Conservation (phyloP, 2,888 invertebrate species). For the Artemia sinica region DNA sequence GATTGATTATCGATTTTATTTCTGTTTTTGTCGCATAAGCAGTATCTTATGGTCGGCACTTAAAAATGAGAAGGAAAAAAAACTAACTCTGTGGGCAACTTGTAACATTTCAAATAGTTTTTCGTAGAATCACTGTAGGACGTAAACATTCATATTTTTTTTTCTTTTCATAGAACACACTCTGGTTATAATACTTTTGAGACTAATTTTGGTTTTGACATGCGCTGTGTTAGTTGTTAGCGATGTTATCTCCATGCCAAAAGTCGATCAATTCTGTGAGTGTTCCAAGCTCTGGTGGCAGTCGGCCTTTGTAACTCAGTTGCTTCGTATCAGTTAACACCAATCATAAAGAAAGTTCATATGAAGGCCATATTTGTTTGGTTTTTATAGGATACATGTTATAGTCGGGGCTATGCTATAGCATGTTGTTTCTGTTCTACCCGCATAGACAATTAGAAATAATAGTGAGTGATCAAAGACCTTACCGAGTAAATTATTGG, state of each 20-base stretch:
- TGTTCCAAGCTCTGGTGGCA: constrained; percentile 11
- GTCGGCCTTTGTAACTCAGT: constrained; percentile 8
- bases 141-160: too few species aligned
- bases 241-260: constrained; percentile 5
- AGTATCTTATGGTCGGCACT: too few species aligned
- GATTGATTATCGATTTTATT: too few species aligned
- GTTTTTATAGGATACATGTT: neutral
- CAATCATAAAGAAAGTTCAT: constrained; percentile 3
- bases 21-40: too few species aligned
- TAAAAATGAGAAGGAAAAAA: too few species aligned
- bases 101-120: too few species aligned
- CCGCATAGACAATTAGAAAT: constrained; percentile 13
- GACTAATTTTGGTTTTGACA: too few species aligned
- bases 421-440: constrained; percentile 12
- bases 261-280: constrained; percentile 5
- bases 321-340: neutral
- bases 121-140: too few species aligned
- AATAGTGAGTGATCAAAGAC: constrained; percentile 5
- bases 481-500: neutral
- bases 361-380: constrained; percentile 2
- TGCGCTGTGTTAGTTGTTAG: too few species aligned
- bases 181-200: too few species aligned
- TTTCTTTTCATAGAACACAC: too few species aligned
- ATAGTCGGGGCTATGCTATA: constrained; percentile 8
- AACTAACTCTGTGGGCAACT: too few species aligned